Evolutionary conservation across 2,113 vertebrate species (phyloP), one percentile per base, ranked within the genome.

Genomic region (Chroicocephalus ridibundus): DNA sequence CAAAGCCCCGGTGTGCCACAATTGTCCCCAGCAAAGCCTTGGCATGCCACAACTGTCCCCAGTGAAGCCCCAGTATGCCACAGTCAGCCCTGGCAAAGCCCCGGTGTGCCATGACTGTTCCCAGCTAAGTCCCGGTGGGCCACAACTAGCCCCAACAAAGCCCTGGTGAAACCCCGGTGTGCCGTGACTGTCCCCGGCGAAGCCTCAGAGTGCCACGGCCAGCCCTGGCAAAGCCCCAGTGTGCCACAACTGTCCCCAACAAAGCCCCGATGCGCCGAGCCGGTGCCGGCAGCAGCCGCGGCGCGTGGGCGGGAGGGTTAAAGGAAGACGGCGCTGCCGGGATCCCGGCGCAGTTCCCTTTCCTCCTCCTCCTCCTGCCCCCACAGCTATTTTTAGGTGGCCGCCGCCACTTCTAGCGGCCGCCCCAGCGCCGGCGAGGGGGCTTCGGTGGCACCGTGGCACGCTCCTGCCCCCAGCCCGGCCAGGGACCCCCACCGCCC

Each of bases 321-420:
- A 83, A 84, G 94, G 91, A 95, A 95, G 83, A 58, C 12, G 14
- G 68, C 4, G 6, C 62, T 84, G 79, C 74, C 2, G 27, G 79
- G 64, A 93, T 95, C 83, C 88, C 36, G 17, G 57, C 57, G 27
- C 79, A 93, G 79, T 81, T 95, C 79, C 87, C 74, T 71, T 91
- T 91, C 46, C 46, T 47, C 46, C 46, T 47, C 83, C 94, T 95
- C 52, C 91, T 95, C 57, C 91, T 71, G 83, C 89, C 65, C 83
- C 74, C 66, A 68, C 36, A 57, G 69, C 75, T 93, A 95, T 95
- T 88, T 95, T 91, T 95, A 93, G 86, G 29, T n/a, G 20, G 57
- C 46, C 15, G 52, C 32, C 12, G 17, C 15, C 6, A 8, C 8
- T 18, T 34, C 44, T 55, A 10, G 26, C 52, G 13, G 65, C 65